Base-by-base conservation (phyloP, 1,140 invertebrate genomes). In the Aphelenchoides fujianensis region DNA sequence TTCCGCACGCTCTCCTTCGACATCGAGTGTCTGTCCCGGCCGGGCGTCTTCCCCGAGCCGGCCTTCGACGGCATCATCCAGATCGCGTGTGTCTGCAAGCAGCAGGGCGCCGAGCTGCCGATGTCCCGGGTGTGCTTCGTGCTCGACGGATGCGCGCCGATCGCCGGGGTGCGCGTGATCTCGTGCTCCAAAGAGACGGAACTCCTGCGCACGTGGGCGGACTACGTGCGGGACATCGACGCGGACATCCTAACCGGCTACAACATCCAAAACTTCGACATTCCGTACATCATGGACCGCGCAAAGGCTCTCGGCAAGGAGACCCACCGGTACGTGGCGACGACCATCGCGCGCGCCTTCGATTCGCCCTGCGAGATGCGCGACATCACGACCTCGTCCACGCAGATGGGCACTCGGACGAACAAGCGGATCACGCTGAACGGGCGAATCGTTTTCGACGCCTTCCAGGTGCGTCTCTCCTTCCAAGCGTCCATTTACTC, bases 221-320 rank as follows among this genome's bases (percentile, higher is more conserved):
- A 92, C 64, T 99, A 98, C 87, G 89, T 99, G n/a, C 88, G 95
- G 72, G 90, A 93, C 85, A 88, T 92, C 30, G 97, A 99, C 89
- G 94, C 97, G 0, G 97, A 99, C 83, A 92, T 99, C 69, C 90
- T 99, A 52, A 99, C 97, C 5, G 97, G 97, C 1, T 99, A 99
- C 85, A 99, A 99, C 82, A 98, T 99, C 68, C 95, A 94, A 84
- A 98, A 99, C 86, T 99, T 99, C 87, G 97, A 99, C 87, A 90
- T 98, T 80, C 92, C 94, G 0, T 99, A 98, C 84, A 87, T 99
- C 0, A 88, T 99, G 12, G 93, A 97, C 84, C 88, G 97, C 64
- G 88, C 89, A 0, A 84, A 84, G 28, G 81, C 84, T 74, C 76
- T 89, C 2, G 88, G 82, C 79, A 80, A 74, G 12, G 73, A 75